Conservation (phyloP, 2,113 vertebrate species). For the Megaceryle torquata region DNA sequence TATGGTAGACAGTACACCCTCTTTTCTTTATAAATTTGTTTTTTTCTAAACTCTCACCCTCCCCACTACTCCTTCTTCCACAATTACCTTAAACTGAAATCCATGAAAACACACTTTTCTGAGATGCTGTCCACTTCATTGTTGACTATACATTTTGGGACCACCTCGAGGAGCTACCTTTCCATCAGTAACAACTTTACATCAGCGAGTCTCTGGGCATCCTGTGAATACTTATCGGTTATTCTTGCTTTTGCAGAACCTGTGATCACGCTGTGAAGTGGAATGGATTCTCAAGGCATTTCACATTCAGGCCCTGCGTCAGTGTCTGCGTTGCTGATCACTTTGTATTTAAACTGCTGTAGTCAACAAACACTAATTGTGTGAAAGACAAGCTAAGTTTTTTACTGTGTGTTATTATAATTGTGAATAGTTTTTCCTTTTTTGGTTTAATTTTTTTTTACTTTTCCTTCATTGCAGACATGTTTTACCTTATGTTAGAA, state of each 20-base stretch:
- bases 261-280: background rate
- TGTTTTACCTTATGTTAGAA: background rate
- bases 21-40: background rate
- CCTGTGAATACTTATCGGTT: background rate
- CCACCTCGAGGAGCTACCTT: background rate
- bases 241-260: constrained; percentile 55
- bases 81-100: background rate
- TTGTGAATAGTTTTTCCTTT: background rate
- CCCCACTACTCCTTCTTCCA: background rate
- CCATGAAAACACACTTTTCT: background rate
- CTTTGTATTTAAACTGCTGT: background rate
- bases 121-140: accelerated
- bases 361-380: constrained; percentile 10
- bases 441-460: background rate
- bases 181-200: background rate
- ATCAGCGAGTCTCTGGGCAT: background rate
- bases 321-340: constrained; percentile 13
- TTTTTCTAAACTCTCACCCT: background rate
- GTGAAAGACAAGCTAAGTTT: constrained; percentile 15
- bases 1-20: accelerated
- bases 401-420: background rate
- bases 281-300: constrained; percentile 22
- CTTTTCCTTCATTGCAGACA: background rate
- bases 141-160: background rate
- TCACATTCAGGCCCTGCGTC: background rate